Percentiles rank a stretch among this genome's conserved stretches.
Conservation (phyloP, 2,888 invertebrate genomes). For the Melikaiella ostensackeni region DNA sequence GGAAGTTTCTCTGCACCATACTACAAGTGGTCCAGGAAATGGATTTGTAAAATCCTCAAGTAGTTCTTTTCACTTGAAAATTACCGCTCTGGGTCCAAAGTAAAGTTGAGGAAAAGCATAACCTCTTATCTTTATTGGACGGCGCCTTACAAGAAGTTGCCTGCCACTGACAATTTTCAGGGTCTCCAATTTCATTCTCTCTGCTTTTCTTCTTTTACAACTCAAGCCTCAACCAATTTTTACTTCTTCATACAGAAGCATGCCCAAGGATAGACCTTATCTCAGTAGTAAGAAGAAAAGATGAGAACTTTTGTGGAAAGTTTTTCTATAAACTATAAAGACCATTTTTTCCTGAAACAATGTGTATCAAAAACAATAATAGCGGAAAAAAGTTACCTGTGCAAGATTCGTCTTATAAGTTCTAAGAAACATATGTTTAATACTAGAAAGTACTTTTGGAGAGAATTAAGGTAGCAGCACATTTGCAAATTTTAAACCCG, state of each 20-base stretch:
- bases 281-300: neutral
- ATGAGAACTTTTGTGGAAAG: neutral
- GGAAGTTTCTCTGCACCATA: constrained; percentile 44
- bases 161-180: neutral
- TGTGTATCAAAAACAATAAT: neutral
- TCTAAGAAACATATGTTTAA: constrained; percentile 23
- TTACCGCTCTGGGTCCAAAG: neutral
- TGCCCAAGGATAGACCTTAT: neutral
- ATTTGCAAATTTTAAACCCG: constrained; percentile 1
- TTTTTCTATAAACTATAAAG: too few relatives aligned
- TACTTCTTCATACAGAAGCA: neutral
- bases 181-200: neutral
- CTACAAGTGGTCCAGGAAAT: neutral
- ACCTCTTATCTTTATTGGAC: constrained; percentile 7
- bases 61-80: neutral
- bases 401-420: constrained; percentile 8
- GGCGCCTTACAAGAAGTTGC: neutral
- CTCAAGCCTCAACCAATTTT: neutral
- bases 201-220: neutral
- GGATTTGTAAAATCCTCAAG: constrained; percentile 4
- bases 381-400: constrained; percentile 18
- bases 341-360: too few relatives aligned
- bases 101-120: neutral
- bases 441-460: constrained; percentile 5
- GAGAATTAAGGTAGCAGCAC: constrained; percentile 11